A percentile compares a stretch with the other conserved stretches of the same genome.
Conservation (phyloP, 2,797 vertebrate species). For the Poeciliopsis presidionis region DNA sequence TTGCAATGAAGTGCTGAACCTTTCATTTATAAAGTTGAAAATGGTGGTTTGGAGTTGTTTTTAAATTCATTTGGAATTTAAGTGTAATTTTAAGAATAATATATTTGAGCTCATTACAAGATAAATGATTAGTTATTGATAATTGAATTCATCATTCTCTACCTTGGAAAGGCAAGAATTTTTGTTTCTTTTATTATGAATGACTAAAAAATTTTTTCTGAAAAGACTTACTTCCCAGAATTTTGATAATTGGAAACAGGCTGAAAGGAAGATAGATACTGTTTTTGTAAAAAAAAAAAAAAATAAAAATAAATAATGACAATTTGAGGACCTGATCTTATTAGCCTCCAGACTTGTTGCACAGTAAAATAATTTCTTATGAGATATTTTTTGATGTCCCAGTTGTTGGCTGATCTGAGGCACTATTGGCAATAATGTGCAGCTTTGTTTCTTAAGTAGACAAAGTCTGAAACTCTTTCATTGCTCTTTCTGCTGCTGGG, state of each 20-base stretch:
- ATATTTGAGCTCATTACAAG: no score
- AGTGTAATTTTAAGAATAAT: background rate
- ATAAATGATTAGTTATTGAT: no score
- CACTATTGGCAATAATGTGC: background rate
- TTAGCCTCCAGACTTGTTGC: background rate
- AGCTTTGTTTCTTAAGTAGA: background rate
- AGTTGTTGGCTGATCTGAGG: background rate
- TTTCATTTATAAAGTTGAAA: background rate
- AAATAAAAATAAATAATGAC: background rate
- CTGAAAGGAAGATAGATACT: background rate
- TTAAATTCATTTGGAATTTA: background rate
- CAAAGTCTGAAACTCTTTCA: background rate
- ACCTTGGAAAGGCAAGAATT: background rate
- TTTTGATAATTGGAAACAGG: background rate
- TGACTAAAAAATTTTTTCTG: background rate
- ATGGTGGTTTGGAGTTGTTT: no score
- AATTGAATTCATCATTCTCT: background rate
- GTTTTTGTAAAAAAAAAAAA: background rate
- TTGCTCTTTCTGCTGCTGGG: background rate
- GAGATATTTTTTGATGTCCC: background rate
- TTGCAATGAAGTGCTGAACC: background rate
- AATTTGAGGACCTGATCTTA: background rate
- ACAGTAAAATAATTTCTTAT: background rate
- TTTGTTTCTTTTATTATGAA: background rate
- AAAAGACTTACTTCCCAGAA: constrained; percentile 4